Base-by-base conservation (phyloP, 2,888 invertebrate genomes). In the Schizaphis graminum region DNA sequence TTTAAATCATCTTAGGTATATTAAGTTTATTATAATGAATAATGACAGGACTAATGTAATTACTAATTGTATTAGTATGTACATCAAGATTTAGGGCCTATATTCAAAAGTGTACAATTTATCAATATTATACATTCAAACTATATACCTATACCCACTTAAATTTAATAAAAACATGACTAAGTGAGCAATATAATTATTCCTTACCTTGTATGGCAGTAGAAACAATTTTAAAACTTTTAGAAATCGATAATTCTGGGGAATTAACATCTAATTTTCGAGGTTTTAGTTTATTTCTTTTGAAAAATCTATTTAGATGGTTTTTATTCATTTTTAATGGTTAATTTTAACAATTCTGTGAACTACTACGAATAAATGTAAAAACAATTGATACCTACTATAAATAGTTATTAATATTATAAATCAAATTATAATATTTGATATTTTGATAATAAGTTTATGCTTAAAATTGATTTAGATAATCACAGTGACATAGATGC, bases 251-350 rank as follows among this genome's bases (percentile, higher is more conserved):
- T 16, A 35, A 57, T 26, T 84, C 57, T 10, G 85, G 57, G 77
- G 44, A 89, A 41, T 77, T 89, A 53, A 88, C n/a, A 47, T 89
- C 7, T 28, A 89, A 53, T 88, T 89, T 86, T 84, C 57, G 53
- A 56, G 89, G 84, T 47, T 84, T 93, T 47, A 93, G 21, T 57
- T 90, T 89, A 56, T 56, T 93, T 85, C 47, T 93, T 93, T 93
- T 89, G 3, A 84, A 89, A 93, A 89, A 93, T 47, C 89, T 84
- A 24, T 49, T 85, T 8, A 93, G 4, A 87, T 92, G 86, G 35
- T 35, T 91, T 57, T 86, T 44, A n/a, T 44, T 91, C 91, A 91
- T 91, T 86, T 57, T 91, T 28, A 86, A 85, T 41, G 57, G 0
- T 1, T 61, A 61, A 84, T 28, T 21, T 44, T 89, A 57, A 26